Evolutionary conservation across 92 coral and sea anemone genomes (phyloP), one percentile per base, ranked within the genome.

Genomic region (Epizoanthus ramosus): DNA sequence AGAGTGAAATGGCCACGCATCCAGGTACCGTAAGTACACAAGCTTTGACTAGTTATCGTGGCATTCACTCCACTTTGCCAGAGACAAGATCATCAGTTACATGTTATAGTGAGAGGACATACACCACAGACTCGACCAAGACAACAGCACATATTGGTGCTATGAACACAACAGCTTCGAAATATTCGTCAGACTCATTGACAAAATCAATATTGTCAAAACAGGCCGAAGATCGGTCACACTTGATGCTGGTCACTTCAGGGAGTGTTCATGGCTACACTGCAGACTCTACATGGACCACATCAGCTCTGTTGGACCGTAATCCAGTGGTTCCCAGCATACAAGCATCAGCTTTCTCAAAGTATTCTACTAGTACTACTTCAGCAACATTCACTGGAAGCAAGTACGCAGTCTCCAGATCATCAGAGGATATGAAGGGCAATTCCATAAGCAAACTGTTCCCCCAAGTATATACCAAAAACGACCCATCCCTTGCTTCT

Each of bases 41-140:
- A n/a, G 3, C 22, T 39, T 14, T 14, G 21, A 23, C 16, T 21
- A 22, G 18, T 33, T 0, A 76, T 43, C 57, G 1, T 21, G 69
- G 59, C 28, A 37, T 21, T 31, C 61, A 41, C 71, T 61, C 82
- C 21, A 43, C 56, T 58, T 19, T 33, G 4, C 81, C 19, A n/a
- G 69, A 75, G 18, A 52, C 37, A 19, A 75, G 23, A 58, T 54
- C 12, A 13, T 2, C 81, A n/a, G 54, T 47, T 8, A 75, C 82
- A 61, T 7, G 1, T 75, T 19, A 35, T 37, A 77, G 22, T 37
- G 59, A 21, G 45, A 63, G n/a, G 7, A 37, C 13, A 41, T 19
- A 14, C 70, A 23, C 0, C 63, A 31, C 81, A 1, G 69, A 59
- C 21, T 5, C 81, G n/a, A 19, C 2, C 61, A 25, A 21, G 37